phyloP scores from a whole-genome alignment of 1,140 invertebrate genomes.

The Pogonognathellus flavescens region DNA sequence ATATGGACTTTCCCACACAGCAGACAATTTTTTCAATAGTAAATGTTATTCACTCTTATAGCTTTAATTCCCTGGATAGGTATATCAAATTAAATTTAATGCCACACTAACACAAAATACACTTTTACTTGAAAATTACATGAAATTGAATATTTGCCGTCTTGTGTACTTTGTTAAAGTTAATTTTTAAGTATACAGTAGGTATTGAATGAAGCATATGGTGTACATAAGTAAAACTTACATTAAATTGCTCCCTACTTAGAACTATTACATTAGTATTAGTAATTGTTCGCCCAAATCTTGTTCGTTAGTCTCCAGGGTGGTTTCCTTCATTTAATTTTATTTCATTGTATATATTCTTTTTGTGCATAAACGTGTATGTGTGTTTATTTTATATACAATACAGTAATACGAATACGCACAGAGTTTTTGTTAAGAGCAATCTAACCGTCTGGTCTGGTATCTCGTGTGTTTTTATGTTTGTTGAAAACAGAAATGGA shows the following conservation, averaged over 20 bases:
- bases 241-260: not conserved
- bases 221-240: not conserved
- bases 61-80: not conserved
- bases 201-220: slow-evolving; percentile 26
- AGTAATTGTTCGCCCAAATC: not conserved
- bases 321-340: slow-evolving; percentile 29
- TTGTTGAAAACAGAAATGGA: slow-evolving; percentile 27
- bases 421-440: not conserved
- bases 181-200: not conserved
- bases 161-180: not conserved
- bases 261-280: not conserved
- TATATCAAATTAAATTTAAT: slow-evolving; percentile 15
- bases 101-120: too few relatives aligned
- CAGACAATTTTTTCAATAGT: too few relatives aligned
- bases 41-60: not conserved
- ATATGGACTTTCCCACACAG: slow-evolving; percentile 26
- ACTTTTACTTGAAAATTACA: not conserved
- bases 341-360: not conserved
- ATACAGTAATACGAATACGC: not conserved
- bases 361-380: not conserved
- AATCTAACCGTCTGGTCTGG: slow-evolving; percentile 6
- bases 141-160: not conserved
- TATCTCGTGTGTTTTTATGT: too few relatives aligned
- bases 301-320: not conserved
- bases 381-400: not conserved